Evolutionary conservation across 2,797 vertebrate genomes (phyloP).

Genomic region (Enteromius trimaculatus): DNA sequence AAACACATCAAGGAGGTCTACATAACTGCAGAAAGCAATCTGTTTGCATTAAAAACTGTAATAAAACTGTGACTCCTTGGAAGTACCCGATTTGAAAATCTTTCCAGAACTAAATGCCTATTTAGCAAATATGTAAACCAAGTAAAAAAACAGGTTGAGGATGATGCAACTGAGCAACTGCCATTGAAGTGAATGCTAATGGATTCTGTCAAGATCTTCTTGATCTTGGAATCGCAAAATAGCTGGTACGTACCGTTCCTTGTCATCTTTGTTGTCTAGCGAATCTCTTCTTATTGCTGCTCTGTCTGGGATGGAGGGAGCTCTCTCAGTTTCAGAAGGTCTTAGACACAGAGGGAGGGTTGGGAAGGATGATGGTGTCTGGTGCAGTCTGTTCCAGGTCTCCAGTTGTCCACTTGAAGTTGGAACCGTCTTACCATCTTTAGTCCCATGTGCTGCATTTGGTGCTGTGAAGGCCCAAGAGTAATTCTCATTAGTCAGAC

Average conservation of each 20-base stretch:
- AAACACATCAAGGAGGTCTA: background rate
- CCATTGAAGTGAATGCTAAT: background rate
- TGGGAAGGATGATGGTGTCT: conserved; percentile 56
- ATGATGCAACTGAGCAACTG: background rate
- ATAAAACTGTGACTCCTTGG: background rate
- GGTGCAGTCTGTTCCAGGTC: conserved; percentile 60
- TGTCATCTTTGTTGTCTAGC: conserved; percentile 51
- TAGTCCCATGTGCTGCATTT: conserved; percentile 46
- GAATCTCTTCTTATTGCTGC: conserved; percentile 47
- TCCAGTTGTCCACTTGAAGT: conserved; percentile 48
- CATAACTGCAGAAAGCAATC: background rate
- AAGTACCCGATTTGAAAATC: background rate
- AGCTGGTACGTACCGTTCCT: conserved; percentile 46
- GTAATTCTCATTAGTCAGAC: background rate
- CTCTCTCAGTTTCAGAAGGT: conserved; percentile 51
- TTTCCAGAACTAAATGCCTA: background rate
- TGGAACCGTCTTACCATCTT: conserved; percentile 44
- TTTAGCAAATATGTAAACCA: background rate
- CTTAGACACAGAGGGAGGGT: conserved; percentile 53
- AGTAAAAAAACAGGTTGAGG: background rate
- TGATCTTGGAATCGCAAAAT: background rate
- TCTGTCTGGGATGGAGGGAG: conserved; percentile 22
- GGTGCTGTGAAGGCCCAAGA: conserved; percentile 43
- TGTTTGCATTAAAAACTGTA: background rate
- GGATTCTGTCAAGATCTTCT: background rate